Percentiles rank a stretch among this genome's conserved stretches.
Evolutionary conservation across 2,888 invertebrate genomes (phyloP).

Genomic region (Apodemia duryi): DNA sequence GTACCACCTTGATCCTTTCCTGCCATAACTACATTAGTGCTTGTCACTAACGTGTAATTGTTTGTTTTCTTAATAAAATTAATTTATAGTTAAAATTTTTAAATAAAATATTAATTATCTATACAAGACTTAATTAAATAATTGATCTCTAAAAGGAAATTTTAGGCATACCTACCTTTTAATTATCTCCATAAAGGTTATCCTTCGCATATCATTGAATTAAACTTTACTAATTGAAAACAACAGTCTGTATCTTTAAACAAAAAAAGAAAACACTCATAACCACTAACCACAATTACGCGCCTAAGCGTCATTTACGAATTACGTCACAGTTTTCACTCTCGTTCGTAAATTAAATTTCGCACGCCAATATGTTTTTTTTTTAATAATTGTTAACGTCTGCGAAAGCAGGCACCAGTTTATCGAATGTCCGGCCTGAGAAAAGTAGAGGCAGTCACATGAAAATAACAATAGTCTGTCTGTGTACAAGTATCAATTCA

Average conservation of each 20-base stretch:
- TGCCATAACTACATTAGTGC: too few species aligned
- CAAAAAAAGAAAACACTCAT: neutral
- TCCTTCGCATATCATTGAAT: conserved; percentile 44
- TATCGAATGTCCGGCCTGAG: conserved; percentile 43
- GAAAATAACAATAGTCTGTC: conserved; percentile 46
- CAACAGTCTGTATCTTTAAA: conserved; percentile 15
- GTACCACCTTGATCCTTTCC: too few species aligned
- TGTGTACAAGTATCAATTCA: conserved; percentile 18
- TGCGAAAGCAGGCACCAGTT: conserved; percentile 56
- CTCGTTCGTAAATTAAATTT: conserved; percentile 19
- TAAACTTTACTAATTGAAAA: conserved; percentile 17
- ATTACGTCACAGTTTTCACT: conserved; percentile 22
- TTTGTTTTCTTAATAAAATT: too few species aligned
- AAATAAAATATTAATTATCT: neutral
- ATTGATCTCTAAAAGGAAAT: neutral
- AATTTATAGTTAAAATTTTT: neutral
- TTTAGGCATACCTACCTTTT: conserved; percentile 48
- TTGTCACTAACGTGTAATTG: too few species aligned
- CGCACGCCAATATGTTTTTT: conserved; percentile 32
- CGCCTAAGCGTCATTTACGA: conserved; percentile 22
- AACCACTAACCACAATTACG: conserved; percentile 1
- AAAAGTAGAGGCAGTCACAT: conserved; percentile 46
- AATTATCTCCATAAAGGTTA: conserved; percentile 48
- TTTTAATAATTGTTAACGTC: conserved; percentile 40
- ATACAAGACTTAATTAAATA: too few species aligned